These are phyloP conservation scores for Pyrgilauda ruficollis DNA, from an alignment of 2,113 vertebrate genomes.

Conservation along the genomic window DNA sequence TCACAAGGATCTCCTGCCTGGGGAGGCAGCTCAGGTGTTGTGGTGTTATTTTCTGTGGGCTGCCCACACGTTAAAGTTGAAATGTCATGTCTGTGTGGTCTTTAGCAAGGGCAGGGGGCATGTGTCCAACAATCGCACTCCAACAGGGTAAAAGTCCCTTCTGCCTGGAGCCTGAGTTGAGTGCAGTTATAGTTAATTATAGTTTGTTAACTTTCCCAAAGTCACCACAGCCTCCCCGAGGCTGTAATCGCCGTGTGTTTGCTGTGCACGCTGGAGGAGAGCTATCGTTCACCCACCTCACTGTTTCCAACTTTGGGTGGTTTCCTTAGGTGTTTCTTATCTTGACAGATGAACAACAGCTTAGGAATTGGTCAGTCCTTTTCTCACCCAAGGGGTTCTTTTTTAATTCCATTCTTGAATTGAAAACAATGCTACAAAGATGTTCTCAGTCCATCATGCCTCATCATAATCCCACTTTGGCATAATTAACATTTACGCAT, in stretches of 20 bases:
- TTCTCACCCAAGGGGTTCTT: fast-evolving
- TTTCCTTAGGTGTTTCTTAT: background rate
- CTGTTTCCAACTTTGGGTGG: background rate
- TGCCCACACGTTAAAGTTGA: background rate
- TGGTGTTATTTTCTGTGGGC: background rate
- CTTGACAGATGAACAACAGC: fast-evolving
- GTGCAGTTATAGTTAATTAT: background rate
- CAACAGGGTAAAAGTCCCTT: background rate
- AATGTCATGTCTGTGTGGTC: background rate
- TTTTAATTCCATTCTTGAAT: background rate
- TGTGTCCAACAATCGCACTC: background rate
- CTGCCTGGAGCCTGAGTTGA: background rate
- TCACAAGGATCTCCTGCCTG: no score
- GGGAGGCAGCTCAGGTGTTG: background rate
- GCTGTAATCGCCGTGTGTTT: background rate
- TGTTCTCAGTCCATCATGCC: background rate
- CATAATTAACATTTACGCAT: background rate
- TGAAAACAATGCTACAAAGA: background rate
- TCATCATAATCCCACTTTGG: background rate
- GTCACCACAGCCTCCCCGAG: background rate
- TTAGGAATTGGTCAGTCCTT: background rate
- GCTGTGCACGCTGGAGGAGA: fast-evolving
- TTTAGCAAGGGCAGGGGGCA: background rate
- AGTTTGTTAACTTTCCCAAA: background rate
- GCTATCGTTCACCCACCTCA: background rate